Conservation (phyloP, 2,113 vertebrate genomes). For the Pachyramphus minor region DNA sequence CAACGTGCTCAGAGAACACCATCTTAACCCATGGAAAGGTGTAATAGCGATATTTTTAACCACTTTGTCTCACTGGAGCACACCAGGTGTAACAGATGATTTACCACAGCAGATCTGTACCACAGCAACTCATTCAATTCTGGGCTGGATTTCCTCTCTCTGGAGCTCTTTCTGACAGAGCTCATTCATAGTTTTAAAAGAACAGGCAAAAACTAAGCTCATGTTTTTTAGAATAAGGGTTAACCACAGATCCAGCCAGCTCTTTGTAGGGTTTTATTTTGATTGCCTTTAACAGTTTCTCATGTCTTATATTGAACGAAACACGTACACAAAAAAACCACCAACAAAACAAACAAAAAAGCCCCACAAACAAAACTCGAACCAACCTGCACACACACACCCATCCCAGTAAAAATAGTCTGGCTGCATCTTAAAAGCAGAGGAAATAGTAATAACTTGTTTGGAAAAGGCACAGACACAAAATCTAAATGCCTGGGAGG, state of each 20-base stretch:
- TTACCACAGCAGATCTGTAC: not conserved
- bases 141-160: not conserved
- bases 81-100: not conserved
- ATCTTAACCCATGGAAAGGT: not conserved
- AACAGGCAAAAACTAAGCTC: not conserved
- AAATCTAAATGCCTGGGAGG: not conserved
- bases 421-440: not conserved
- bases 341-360: not conserved
- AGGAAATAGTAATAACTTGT: not conserved
- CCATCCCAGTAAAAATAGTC: not conserved
- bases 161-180: not conserved
- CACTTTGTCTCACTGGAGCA: not conserved
- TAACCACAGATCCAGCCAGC: not conserved
- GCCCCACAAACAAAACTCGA: not conserved
- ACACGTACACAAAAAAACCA: not conserved
- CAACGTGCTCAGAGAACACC: not conserved
- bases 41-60: not conserved
- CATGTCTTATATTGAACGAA: not conserved
- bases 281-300: not conserved
- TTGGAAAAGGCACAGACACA: not conserved
- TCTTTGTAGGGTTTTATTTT: not conserved
- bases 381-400: rapidly evolving
- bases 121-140: not conserved
- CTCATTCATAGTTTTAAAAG: not conserved
- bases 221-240: not conserved